Evolutionary conservation across 2,888 invertebrate species (phyloP).

Genomic region (Drosophila stalkeri): DNA sequence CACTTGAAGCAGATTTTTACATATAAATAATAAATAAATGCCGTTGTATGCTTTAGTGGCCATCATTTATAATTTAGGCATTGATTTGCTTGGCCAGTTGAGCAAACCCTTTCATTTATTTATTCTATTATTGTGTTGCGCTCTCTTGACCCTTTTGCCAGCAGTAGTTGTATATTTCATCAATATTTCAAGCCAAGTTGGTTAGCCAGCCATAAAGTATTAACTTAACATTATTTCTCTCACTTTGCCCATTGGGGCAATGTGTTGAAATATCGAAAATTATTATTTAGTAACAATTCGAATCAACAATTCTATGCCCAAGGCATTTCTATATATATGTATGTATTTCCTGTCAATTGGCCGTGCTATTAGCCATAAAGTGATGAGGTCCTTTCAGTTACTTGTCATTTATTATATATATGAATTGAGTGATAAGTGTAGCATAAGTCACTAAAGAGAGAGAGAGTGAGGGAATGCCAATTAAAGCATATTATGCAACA

Average conservation of each 20-base stretch:
- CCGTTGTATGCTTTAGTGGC: background rate
- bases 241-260: background rate
- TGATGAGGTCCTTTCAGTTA: background rate
- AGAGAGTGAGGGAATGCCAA: no score
- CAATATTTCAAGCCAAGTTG: background rate
- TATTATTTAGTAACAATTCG: background rate
- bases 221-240: background rate
- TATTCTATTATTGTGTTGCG: background rate
- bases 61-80: slow-evolving; percentile 8
- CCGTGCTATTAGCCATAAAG: background rate
- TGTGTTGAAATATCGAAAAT: background rate
- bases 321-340: background rate
- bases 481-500: no score
- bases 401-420: background rate
- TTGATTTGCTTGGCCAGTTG: background rate
- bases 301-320: background rate
- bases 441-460: no score
- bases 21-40: slow-evolving; percentile 6
- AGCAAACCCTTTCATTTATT: background rate
- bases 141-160: background rate
- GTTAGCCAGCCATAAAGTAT: background rate
- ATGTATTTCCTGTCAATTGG: background rate
- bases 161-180: no score
- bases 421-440: background rate
- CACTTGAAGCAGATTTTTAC: background rate